Conservation (phyloP, 1,140 invertebrate species). For the roundworm (Caenorhabditis elegans) region WBcel235 BX284606.5:12721001-12721500, state of each 20-base stretch:
- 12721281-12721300: no score
- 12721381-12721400: neutral
- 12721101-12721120: neutral
- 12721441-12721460: slow-evolving; percentile 27
- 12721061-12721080: neutral
- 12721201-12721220: no score
- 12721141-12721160: neutral
- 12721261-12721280: no score
- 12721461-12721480: slow-evolving; percentile 15
- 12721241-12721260: no score
- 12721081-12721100: neutral
- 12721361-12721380: no score
- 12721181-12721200: neutral
- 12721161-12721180: neutral
- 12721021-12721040: no score
- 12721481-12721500: slow-evolving; percentile 16
- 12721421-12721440: slow-evolving; percentile 1
- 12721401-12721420: slow-evolving; percentile 27
- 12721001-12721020: no score
- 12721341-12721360: no score
- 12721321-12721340: no score
- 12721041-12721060: neutral
- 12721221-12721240: no score
- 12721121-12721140: neutral
- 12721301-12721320: no score